Base-by-base conservation (phyloP, 2,113 vertebrate genomes). In the Bubo bubo region DNA sequence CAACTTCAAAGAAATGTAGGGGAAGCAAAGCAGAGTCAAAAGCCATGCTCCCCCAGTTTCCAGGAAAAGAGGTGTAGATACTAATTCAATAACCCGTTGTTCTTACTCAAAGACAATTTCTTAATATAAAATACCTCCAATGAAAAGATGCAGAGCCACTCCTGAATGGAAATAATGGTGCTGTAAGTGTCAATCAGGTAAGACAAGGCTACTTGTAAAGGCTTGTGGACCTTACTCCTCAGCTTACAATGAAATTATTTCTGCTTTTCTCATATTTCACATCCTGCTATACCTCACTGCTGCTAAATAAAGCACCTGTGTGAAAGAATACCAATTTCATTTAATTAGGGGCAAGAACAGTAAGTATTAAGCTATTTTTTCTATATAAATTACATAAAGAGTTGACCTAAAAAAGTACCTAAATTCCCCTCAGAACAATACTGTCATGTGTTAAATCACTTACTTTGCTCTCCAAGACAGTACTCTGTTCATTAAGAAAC, bases 11-110 rank as follows among this genome's bases (percentile, higher is more conserved):
- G 22, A 34, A 71, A 84, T 0, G 0, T 0, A 58, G 21, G 49
- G 49, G 30, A 92, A 84, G 35, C 4, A 30, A 92, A 81, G n/a
- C 4, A 19, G 6, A 79, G 23, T 9, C 35, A 56, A 66, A 94
- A 90, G 47, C 12, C 24, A 12, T 0, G 1, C 5, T 47, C 14
- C 23, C 12, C 2, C 32, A 30, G 4, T 24, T 83, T 26, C 1
- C 1, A 34, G 43, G 66, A 28, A 50, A 52, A 79, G 7, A 41
- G 10, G 16, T 28, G 32, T 1, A 43, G 0, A 4, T 8, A 43
- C 5, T 62, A 45, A 26, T 58, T 24, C 21, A 37, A 5, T 30
- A 27, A 71, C 18, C 23, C 27, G 6, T n/a, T 34, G 13, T 43
- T 72, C 47, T 67, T 74, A 34, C 60, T 59, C 17, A 67, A 55